These are phyloP conservation scores for Hesperophylax magnus DNA, from an alignment of 1,140 invertebrate genomes.

Conservation along the genomic window DNA sequence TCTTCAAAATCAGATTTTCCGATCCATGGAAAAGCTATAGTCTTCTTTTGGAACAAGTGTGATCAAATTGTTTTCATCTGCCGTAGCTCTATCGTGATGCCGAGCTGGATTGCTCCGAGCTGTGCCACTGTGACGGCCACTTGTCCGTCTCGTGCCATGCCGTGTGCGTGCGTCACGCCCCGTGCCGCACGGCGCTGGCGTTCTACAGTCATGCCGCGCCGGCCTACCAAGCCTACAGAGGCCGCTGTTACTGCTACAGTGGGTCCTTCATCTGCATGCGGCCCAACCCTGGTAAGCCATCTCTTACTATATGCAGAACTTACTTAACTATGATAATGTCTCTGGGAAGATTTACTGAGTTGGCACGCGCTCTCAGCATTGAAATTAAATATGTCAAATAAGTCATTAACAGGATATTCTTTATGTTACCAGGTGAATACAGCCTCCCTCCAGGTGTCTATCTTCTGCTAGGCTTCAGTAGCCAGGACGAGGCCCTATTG, in stretches of 20 bases:
- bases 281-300: conserved; percentile 80
- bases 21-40: too few species aligned
- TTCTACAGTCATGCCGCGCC: conserved; percentile 92
- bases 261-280: conserved; percentile 93
- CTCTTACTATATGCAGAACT: too few species aligned
- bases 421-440: conserved; percentile 76
- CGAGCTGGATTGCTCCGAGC: conserved; percentile 81
- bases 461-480: conserved; percentile 89
- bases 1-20: too few species aligned
- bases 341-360: too few species aligned
- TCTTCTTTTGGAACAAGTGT: not conserved
- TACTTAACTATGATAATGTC: too few species aligned
- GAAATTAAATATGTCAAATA: too few species aligned
- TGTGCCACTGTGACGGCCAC: conserved; percentile 84
- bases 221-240: conserved; percentile 89
- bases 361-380: too few species aligned
- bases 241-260: conserved; percentile 91
- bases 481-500: conserved; percentile 87
- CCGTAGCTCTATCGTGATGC: conserved; percentile 86
- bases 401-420: not conserved
- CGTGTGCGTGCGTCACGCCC: conserved; percentile 86
- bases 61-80: conserved; percentile 13
- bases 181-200: conserved; percentile 87
- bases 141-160: conserved; percentile 86
- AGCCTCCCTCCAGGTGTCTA: conserved; percentile 86